Evolutionary conservation across 2,888 invertebrate genomes (phyloP).

Genomic region (Spisula solida): DNA sequence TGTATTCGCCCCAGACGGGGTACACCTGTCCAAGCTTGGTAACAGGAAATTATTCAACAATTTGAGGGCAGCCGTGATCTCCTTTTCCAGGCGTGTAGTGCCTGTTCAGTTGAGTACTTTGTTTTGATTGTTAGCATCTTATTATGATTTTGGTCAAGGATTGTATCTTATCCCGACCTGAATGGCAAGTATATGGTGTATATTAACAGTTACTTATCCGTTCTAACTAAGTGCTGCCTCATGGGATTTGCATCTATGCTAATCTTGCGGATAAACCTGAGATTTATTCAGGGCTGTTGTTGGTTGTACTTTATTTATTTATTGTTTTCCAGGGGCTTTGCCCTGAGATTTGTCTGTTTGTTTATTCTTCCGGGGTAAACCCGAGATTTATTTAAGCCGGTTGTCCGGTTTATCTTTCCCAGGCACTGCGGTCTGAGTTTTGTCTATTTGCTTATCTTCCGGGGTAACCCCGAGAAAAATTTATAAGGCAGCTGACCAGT

Average conservation of each 20-base stretch:
- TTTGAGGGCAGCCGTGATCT: not conserved
- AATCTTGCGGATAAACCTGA: not conserved
- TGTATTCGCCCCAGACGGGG: not conserved
- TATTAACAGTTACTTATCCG: too few relatives aligned
- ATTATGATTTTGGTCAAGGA: too few relatives aligned
- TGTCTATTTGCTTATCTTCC: not conserved
- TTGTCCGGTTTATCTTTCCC: not conserved
- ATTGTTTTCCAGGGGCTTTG: too few relatives aligned
- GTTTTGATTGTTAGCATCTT: too few relatives aligned
- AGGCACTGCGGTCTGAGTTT: not conserved
- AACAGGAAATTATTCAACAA: not conserved
- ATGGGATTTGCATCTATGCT: too few relatives aligned
- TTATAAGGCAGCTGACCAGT: not conserved
- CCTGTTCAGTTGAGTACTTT: not conserved
- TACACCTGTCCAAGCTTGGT: not conserved
- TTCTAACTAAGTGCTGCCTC: too few relatives aligned
- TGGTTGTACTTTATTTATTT: not conserved
- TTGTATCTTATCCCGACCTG: too few relatives aligned
- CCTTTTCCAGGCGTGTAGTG: not conserved
- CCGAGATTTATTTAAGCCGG: not conserved
- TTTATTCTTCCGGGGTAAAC: not conserved
- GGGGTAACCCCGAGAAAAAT: not conserved
- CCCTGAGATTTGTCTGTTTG: too few relatives aligned
- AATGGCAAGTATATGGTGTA: too few relatives aligned
- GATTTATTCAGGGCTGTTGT: not conserved